Evolutionary conservation across 1,140 invertebrate species (phyloP), one percentile per base, ranked within the genome.

Genomic region (Ceratoteleas bidentatus): DNA sequence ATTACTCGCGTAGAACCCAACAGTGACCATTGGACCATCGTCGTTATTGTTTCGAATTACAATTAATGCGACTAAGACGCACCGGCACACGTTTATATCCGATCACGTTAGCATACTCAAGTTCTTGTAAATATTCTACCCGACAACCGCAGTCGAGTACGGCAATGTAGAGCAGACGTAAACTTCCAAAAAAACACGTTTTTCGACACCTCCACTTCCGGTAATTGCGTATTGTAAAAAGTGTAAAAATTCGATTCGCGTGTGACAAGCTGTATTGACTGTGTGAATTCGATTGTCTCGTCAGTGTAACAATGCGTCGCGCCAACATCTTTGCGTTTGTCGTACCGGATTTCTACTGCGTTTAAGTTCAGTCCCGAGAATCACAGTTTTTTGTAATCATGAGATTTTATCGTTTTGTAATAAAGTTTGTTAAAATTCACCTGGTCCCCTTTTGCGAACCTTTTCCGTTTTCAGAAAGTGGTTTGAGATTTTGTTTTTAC

Each of bases 361-460:
- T 52, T 80, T 69, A 43, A 13, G 62, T 80, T 80, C 9, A 49
- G 57, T 65, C 45, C 36, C 10, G 40, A 70, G 62, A 11, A 45
- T 73, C 68, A 73, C 76, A 53, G 60, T 69, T 80, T n/a, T 69
- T 80, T 80, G 77, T 80, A 74, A 74, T 69, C 77, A 74, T 68
- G 77, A 74, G 16, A 80, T 73, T 80, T 69, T 74, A 80, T 80
- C 77, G 58, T 73, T 80, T 80, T 80, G 49, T 80, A 80, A 73
- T 69, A 73, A 80, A 80, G 56, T 80, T 80, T 74, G 68, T 79
- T 72, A 73, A 73, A 80, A 80, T 73, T 73, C 77, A 80, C n/a
- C 50, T 24, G 24, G 24, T 24, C 24, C 24, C 24, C 1, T 24
- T 24, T 24, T 24, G 24, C 24, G 24, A 24, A 24, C 24, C 24